Evolutionary conservation across 2,113 vertebrate species (phyloP).

Genomic region (Haemorhous mexicanus): DNA sequence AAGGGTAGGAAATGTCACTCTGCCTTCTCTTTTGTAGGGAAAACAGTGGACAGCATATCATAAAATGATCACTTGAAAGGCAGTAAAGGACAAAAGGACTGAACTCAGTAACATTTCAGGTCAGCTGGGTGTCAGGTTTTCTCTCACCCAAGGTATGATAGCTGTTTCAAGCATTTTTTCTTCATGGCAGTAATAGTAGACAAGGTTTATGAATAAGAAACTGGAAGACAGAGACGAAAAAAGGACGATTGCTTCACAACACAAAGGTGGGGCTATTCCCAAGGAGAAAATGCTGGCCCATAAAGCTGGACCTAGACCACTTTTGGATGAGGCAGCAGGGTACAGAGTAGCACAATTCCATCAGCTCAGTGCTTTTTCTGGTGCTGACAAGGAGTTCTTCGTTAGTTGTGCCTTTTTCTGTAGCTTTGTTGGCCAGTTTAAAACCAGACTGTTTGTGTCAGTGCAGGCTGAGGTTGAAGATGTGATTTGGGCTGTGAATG

Average conservation of each 20-base stretch:
- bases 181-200: not conserved
- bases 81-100: not conserved
- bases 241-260: not conserved
- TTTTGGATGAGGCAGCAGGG: not conserved
- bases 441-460: not conserved
- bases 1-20: not conserved
- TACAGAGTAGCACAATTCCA: not conserved
- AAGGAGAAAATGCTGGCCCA: accelerated
- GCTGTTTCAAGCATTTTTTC: not conserved
- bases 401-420: not conserved
- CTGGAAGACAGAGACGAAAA: not conserved
- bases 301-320: not conserved
- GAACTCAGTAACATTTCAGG: not conserved
- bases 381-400: not conserved
- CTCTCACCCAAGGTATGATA: not conserved
- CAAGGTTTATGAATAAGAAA: not conserved
- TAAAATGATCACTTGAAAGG: not conserved
- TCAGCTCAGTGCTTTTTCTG: not conserved
- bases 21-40: not conserved
- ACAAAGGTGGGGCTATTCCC: not conserved
- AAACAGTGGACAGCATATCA: not conserved
- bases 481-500: not conserved
- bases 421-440: not conserved
- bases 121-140: not conserved
- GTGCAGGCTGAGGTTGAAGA: not conserved